Base-by-base conservation (phyloP, 1,140 invertebrate genomes). In the Wiebesia pumilae region DNA sequence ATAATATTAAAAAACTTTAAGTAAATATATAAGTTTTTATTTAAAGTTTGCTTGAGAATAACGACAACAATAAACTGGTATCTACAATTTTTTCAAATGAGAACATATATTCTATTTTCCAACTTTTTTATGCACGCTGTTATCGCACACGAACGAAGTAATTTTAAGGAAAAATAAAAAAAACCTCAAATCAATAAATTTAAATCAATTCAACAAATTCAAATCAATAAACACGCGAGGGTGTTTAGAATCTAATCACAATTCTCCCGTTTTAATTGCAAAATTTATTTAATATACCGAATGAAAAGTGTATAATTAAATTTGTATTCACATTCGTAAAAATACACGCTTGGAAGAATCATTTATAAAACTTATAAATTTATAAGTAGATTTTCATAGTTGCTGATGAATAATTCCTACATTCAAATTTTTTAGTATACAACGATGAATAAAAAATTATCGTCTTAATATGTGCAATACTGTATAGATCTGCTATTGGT, bases 1-100 rank as follows among this genome's bases (percentile, higher is more conserved):
- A 47, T 77, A 14, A n/a, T 47, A 51, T 54, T 54, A 38, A 77
- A 30, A 51, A 78, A 47, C 33, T 77, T 78, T 58, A n/a, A 79
- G n/a, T 21, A 51, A 77, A 47, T 12, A 30, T 47, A 1, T n/a
- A 47, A 47, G 2, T 54, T 54, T 47, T 54, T 54, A 47, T 12
- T 47, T 47, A 47, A 47, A n/a, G n/a, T n/a, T n/a, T n/a, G n/a
- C n/a, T n/a, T n/a, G n/a, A n/a, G n/a, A n/a, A n/a, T n/a, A n/a
- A n/a, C n/a, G n/a, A n/a, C n/a, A n/a, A n/a, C n/a, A n/a, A n/a
- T n/a, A n/a, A n/a, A n/a, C n/a, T n/a, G n/a, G n/a, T n/a, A n/a
- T n/a, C n/a, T n/a, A n/a, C n/a, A n/a, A n/a, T n/a, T 47, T 47
- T 47, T 47, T 47, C 43, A 47, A 47, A 47, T 7, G 43, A 7